Percentiles rank a stretch among this genome's conserved stretches.
phyloP scores from a whole-genome alignment of 2,888 invertebrate species.

The Xestobium rufovillosum region DNA sequence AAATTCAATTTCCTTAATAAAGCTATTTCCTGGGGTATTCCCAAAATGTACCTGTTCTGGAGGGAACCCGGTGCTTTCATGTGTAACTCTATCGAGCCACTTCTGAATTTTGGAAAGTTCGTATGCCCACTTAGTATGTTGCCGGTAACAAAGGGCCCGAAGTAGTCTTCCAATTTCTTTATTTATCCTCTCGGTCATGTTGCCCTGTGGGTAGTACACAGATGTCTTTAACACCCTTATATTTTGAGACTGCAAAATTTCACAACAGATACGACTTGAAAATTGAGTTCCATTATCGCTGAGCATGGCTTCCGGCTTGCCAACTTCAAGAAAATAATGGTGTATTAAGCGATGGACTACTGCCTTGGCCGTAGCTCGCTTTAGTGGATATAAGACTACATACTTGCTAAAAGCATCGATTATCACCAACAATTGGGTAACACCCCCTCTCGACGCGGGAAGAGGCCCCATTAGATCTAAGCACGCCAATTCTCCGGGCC shows the following conservation, averaged over 20 bases:
- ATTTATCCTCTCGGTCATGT: conserved; percentile 13
- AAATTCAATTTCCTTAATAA: no score
- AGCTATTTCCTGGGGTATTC: no score
- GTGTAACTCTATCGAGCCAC: no score
- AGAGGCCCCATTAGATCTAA: conserved; percentile 15
- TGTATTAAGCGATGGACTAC: conserved; percentile 9
- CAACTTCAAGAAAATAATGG: conserved; percentile 13
- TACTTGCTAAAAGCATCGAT: conserved; percentile 14
- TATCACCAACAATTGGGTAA: conserved; percentile 11
- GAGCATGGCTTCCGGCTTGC: conserved; percentile 20
- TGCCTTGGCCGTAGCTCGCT: conserved; percentile 9
- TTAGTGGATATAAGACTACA: conserved; percentile 10
- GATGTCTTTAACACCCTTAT: conserved; percentile 5
- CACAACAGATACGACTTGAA: no score
- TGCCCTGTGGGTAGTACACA: conserved; percentile 15
- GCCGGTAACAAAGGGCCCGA: no score
- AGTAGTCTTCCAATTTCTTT: conserved; percentile 13
- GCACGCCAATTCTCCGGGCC: conserved; percentile 12
- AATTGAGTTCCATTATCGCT: conserved; percentile 25
- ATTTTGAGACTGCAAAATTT: no score
- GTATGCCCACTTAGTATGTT: no score
- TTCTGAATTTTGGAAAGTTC: no score
- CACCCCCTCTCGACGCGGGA: conserved; percentile 9
- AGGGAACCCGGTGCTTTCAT: no score
- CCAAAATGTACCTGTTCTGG: no score